phyloP scores from a whole-genome alignment of 1,140 invertebrate genomes.

The Drosophila ananassae region DNA sequence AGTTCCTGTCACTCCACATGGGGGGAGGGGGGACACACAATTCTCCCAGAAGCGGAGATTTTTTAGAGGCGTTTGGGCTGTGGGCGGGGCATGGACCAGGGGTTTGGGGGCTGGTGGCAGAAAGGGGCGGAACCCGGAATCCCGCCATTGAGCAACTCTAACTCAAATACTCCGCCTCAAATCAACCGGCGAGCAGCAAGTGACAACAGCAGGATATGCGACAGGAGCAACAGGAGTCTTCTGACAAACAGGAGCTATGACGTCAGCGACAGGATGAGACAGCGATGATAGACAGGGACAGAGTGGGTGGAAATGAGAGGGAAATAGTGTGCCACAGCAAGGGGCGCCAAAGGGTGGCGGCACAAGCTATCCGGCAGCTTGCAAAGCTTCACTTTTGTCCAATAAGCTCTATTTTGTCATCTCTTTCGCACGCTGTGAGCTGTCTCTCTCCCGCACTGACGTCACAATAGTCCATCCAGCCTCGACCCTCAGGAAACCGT shows the following conservation, averaged over 20 bases:
- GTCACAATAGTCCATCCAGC: conserved; percentile 8
- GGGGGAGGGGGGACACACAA: too few species aligned
- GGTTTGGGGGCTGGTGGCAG: conserved; percentile 4
- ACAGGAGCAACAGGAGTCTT: conserved; percentile 73
- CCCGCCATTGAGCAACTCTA: conserved; percentile 81
- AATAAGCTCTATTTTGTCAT: conserved; percentile 19
- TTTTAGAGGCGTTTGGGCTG: not conserved
- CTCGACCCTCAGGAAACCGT: conserved; percentile 36
- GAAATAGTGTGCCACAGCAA: not conserved
- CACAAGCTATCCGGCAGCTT: not conserved
- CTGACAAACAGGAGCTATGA: conserved; percentile 67
- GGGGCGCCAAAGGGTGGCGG: not conserved
- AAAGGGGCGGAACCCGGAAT: conserved; percentile 44
- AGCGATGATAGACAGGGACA: not conserved
- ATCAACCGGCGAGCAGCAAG: conserved; percentile 73
- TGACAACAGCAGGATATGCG: conserved; percentile 7
- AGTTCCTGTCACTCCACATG: conserved; percentile 35
- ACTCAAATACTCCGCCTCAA: conserved; percentile 84
- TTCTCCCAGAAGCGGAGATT: not conserved
- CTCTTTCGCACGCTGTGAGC: conserved; percentile 3
- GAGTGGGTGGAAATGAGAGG: not conserved
- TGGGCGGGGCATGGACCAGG: conserved; percentile 3
- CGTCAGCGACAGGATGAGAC: conserved; percentile 54
- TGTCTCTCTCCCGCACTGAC: conserved; percentile 12
- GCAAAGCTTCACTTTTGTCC: conserved; percentile 5